Conservation (phyloP, 2,797 vertebrate genomes). For the Halcyon leucocephala region DNA sequence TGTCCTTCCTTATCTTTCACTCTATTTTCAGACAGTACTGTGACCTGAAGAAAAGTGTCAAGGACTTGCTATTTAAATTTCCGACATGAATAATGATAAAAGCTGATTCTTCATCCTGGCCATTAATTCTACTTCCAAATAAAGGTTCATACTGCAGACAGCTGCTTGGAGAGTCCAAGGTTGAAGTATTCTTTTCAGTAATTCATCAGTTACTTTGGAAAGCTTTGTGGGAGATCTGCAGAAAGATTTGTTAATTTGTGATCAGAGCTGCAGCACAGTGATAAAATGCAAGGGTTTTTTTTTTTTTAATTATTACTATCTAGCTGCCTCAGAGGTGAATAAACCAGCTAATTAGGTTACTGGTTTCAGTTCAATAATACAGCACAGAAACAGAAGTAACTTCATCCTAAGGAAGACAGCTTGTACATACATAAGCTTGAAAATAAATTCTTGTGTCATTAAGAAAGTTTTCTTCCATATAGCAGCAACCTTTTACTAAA, state of each 20-base stretch:
- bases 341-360: background rate
- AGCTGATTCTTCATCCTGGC: background rate
- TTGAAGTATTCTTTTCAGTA: background rate
- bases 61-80: slow-evolving; percentile 22
- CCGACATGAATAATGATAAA: background rate
- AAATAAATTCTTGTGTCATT: background rate
- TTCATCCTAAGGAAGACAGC: background rate
- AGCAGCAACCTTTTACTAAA: background rate
- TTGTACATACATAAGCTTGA: background rate
- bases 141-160: background rate
- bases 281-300: background rate
- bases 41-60: background rate
- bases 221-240: background rate
- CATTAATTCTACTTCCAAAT: background rate
- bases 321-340: background rate
- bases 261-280: background rate
- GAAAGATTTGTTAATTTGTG: background rate
- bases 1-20: background rate
- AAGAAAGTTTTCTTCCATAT: background rate
- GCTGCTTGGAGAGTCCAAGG: background rate
- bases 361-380: background rate
- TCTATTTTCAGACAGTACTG: background rate
- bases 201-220: background rate
- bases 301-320: background rate
- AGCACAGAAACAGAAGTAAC: background rate